A percentile compares a stretch with the other conserved stretches of the same genome.
Evolutionary conservation across 2,888 invertebrate species (phyloP).

Genomic region (Cephus nigrinus): DNA sequence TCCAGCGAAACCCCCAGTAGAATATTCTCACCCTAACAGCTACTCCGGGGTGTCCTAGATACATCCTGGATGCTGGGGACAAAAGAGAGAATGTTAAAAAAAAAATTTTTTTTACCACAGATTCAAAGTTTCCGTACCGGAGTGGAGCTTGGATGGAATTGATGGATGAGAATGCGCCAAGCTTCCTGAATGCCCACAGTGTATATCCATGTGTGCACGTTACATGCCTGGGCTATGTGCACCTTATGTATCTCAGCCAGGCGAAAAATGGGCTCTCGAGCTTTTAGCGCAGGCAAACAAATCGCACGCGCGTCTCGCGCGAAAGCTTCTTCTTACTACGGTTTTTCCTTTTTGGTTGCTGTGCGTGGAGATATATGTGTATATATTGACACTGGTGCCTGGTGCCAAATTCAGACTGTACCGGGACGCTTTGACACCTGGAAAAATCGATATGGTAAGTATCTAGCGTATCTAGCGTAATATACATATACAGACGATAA

Average conservation of each 20-base stretch:
- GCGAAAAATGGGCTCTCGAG: conserved; percentile 30
- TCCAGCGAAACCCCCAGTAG: not conserved
- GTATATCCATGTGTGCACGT: not conserved
- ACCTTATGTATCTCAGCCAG: not conserved
- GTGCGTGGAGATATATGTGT: no score
- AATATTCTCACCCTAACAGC: not conserved
- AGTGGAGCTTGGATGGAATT: not conserved
- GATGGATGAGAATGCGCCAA: conserved; percentile 3
- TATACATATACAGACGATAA: no score
- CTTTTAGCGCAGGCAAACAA: conserved; percentile 47
- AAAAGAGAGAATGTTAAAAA: not conserved
- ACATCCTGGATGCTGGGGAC: not conserved
- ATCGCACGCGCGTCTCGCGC: conserved; percentile 28
- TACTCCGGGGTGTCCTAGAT: not conserved
- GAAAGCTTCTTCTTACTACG: not conserved
- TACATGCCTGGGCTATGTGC: not conserved
- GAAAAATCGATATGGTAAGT: no score
- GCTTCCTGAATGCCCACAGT: not conserved
- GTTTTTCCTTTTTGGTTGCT: no score
- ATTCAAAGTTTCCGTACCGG: conserved; percentile 17
- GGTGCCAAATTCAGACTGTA: no score
- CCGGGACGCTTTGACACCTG: no score
- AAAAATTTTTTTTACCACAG: not conserved
- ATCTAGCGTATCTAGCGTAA: no score
- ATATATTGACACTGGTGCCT: no score